Conservation (phyloP, 2,797 vertebrate species). For the Brachyalestes nurse region DNA sequence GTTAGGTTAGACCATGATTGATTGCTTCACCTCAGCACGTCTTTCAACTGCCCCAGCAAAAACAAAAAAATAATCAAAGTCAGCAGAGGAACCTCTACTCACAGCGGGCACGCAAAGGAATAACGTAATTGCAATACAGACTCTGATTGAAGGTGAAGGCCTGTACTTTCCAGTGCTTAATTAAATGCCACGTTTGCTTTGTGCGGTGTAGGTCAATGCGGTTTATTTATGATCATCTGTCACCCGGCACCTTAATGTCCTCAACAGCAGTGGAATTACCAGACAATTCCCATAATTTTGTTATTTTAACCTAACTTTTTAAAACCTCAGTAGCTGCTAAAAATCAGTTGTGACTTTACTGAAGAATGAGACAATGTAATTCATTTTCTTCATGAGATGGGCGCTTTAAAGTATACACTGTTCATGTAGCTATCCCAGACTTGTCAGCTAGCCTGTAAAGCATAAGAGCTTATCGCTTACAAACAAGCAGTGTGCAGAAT, state of each 20-base stretch:
- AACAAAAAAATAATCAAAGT: neutral
- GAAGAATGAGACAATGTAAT: no score
- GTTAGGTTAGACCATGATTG: constrained; percentile 23
- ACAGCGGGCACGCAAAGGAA: neutral
- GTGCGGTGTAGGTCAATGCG: constrained; percentile 32
- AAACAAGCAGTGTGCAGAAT: constrained; percentile 1
- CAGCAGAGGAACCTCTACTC: constrained; percentile 5
- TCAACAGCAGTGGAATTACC: neutral
- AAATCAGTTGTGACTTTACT: neutral
- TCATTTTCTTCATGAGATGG: neutral
- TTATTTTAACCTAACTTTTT: neutral
- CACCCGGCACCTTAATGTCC: constrained; percentile 4
- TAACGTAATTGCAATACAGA: constrained; percentile 44
- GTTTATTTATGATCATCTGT: constrained; percentile 45
- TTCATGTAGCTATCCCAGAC: neutral
- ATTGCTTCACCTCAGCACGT: constrained; percentile 29
- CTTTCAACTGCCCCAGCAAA: constrained; percentile 20
- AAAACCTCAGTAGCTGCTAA: neutral
- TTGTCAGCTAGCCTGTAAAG: neutral
- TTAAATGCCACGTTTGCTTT: constrained; percentile 33
- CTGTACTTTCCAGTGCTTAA: constrained; percentile 19
- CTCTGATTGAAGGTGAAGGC: constrained; percentile 39
- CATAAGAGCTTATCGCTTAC: neutral
- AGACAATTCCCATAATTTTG: neutral
- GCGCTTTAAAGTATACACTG: neutral